Base-by-base conservation (phyloP, 2,797 vertebrate species). In the Chelonia mydas region DNA sequence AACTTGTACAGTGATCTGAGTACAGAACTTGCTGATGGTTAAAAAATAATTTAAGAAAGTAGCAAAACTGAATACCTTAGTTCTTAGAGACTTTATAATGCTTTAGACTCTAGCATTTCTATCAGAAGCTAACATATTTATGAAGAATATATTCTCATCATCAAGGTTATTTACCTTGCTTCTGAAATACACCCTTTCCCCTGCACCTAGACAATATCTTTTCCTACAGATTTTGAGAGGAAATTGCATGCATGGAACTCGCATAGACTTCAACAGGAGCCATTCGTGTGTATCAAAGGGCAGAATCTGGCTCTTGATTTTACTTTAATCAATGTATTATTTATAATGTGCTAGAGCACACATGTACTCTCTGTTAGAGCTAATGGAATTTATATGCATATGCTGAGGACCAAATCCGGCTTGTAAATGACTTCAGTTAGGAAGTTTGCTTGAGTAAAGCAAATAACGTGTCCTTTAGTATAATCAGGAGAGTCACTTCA, bases 231-330 rank as follows among this genome's bases (percentile, higher is more conserved):
- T 74, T 78, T 25, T 90, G 92, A 87, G 54, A 2, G 61, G 84
- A 95, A 86, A 86, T 90, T 83, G 89, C 86, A 86, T 96, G 87
- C 87, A n/a, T 47, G 81, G 65, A 93, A 2, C 59, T 93, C 49
- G 50, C 59, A 0, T 76, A 90, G 90, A 50, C 83, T 94, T 94
- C 90, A 89, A 5, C 28, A 51, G 92, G 51, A 96, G 83, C 88
- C 83, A 57, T 95, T 84, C 59, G 78, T 0, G 0, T 92, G 95
- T 89, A 87, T 96, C 94, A 94, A 95, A 96, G 94, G 84, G 33
- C 33, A 81, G 86, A 86, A 82, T 91, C 90, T 96, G 96, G 93
- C 95, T 95, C 92, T 81, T 83, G 94, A 87, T 97, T 97, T 97
- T 95, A 85, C 93, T 96, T 89, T 89, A 96, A 91, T 94, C 89